A percentile compares a stretch with the other conserved stretches of the same genome.
Conservation (phyloP, 2,888 invertebrate genomes). For the Ypsolopha scabrella region DNA sequence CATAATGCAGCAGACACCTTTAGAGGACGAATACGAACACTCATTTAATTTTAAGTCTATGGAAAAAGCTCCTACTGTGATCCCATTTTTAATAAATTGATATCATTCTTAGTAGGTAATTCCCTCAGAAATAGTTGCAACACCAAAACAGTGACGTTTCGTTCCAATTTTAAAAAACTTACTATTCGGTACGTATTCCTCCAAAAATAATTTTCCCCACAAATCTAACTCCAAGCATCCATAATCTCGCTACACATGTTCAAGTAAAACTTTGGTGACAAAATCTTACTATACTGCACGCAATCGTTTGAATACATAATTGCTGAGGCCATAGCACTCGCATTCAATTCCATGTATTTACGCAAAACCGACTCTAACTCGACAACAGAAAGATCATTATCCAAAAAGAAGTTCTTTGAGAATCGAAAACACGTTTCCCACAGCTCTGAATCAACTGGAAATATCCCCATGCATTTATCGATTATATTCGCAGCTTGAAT, state of each 20-base stretch:
- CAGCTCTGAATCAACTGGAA: conserved; percentile 42
- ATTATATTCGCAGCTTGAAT: conserved; percentile 39
- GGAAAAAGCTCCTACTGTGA: too few species aligned
- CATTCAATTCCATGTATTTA: conserved; percentile 64
- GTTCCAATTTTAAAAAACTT: too few species aligned
- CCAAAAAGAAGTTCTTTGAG: conserved; percentile 48
- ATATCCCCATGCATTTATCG: conserved; percentile 49
- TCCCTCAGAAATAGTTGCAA: too few species aligned
- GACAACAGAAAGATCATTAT: conserved; percentile 46
- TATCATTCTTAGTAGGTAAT: too few species aligned
- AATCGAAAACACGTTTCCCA: conserved; percentile 55
- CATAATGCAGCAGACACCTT: too few species aligned
- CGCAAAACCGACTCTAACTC: conserved; percentile 67
- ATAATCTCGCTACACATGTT: conserved; percentile 59
- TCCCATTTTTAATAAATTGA: too few species aligned
- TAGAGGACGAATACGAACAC: too few species aligned
- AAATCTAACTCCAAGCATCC: conserved; percentile 50
- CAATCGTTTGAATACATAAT: conserved; percentile 61
- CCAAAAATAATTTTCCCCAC: neutral
- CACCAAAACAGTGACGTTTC: too few species aligned
- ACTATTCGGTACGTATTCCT: too few species aligned
- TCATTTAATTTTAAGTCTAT: too few species aligned
- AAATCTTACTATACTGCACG: conserved; percentile 49
- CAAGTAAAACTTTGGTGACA: conserved; percentile 56
- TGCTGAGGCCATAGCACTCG: conserved; percentile 54